A percentile compares a stretch with the other conserved stretches of the same genome.
Evolutionary conservation across 2,888 invertebrate genomes (phyloP).

Genomic region (Nomada lathburiana): DNA sequence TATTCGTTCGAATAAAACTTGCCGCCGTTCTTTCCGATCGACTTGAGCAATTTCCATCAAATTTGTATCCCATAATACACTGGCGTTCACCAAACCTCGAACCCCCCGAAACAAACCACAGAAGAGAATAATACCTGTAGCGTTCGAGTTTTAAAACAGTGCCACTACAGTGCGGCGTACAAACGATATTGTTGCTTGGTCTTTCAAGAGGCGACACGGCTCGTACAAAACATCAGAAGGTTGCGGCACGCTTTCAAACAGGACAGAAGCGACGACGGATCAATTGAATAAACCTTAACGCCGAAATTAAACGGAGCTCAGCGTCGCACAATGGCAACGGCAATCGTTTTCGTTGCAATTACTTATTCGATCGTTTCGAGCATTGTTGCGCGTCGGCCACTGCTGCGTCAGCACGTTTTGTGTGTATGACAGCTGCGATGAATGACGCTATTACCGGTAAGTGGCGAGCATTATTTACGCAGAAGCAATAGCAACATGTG

Average conservation of each 20-base stretch:
- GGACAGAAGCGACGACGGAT: conserved; percentile 50
- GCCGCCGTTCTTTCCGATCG: background rate
- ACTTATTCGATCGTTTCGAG: conserved; percentile 63
- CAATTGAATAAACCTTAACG: conserved; percentile 65
- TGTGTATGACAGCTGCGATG: conserved; percentile 65
- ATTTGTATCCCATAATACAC: background rate
- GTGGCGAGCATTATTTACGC: conserved; percentile 67
- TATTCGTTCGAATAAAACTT: no score
- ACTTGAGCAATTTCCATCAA: background rate
- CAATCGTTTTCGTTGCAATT: conserved; percentile 71
- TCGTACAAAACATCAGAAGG: conserved; percentile 37
- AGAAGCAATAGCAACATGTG: conserved; percentile 61
- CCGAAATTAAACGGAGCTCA: conserved; percentile 61
- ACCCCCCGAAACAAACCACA: background rate
- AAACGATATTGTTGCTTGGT: conserved; percentile 22
- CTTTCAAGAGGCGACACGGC: conserved; percentile 1
- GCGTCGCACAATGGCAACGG: conserved; percentile 59
- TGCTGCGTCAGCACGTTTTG: conserved; percentile 47
- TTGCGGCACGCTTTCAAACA: conserved; percentile 48
- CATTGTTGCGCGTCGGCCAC: conserved; percentile 50
- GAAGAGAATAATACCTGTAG: conserved; percentile 28
- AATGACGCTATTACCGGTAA: conserved; percentile 65
- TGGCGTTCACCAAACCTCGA: no score
- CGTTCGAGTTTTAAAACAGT: conserved; percentile 6
- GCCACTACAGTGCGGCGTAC: background rate